These are phyloP conservation scores for Sapajus apella DNA, from an alignment of 2,113 vertebrate species.

Conservation along the genomic window DNA sequence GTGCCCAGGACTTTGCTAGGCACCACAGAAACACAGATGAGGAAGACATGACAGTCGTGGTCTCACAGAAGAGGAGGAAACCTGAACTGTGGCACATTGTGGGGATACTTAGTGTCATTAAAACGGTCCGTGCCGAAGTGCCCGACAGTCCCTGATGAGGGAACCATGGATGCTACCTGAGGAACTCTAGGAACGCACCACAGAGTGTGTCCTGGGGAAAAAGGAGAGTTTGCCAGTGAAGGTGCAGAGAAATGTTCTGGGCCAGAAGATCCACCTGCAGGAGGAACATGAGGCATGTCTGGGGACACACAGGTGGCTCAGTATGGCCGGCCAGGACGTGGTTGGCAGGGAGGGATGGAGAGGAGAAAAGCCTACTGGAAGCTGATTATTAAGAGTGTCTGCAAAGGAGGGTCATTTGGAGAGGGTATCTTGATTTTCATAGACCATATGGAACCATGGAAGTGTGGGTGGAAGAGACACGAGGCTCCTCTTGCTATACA, in stretches of 20 bases:
- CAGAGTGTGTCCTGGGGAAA: neutral
- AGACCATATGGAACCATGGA: fast-evolving
- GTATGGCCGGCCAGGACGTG: neutral
- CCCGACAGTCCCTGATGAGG: neutral
- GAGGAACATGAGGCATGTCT: neutral
- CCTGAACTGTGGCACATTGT: fast-evolving
- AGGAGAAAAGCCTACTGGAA: neutral
- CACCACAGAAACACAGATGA: neutral
- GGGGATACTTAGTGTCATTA: fast-evolving
- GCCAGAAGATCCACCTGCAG: neutral
- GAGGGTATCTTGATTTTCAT: neutral
- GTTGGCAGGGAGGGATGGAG: fast-evolving
- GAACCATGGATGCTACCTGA: too few relatives aligned
- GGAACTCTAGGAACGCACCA: neutral
- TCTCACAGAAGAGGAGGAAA: neutral
- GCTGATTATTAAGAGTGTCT: fast-evolving
- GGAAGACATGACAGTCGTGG: neutral
- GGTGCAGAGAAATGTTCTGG: neutral
- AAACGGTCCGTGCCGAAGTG: neutral
- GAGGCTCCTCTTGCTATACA: fast-evolving
- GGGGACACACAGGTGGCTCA: neutral
- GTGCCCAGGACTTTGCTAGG: neutral
- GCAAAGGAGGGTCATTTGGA: too few relatives aligned
- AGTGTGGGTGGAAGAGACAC: neutral
- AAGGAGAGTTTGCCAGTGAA: neutral